These are phyloP conservation scores for Coendou prehensilis DNA, from an alignment of 2,797 vertebrate species.

Conservation along the genomic window DNA sequence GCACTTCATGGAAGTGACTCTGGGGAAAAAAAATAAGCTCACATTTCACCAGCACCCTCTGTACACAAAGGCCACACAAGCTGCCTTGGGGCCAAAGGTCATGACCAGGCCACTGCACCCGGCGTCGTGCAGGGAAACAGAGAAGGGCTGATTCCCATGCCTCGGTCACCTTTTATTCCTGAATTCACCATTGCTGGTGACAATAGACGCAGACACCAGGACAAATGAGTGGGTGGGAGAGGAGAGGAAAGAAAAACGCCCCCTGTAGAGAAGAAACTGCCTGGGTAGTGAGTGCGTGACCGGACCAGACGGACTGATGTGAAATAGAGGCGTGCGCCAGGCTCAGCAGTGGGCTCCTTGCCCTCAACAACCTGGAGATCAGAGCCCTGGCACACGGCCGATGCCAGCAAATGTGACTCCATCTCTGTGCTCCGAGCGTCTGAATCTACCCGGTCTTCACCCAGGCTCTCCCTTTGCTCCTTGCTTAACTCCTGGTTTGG, in stretches of 20 bases:
- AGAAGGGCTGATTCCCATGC: fast-evolving
- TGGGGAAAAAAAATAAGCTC: fast-evolving
- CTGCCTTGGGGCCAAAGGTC: neutral
- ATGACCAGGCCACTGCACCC: fast-evolving
- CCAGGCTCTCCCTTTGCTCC: neutral
- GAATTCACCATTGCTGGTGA: fast-evolving
- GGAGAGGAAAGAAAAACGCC: no score
- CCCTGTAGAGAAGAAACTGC: neutral
- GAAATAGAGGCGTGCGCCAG: fast-evolving
- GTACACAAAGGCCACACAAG: neutral
- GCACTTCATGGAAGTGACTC: neutral
- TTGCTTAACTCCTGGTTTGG: neutral
- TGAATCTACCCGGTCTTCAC: fast-evolving
- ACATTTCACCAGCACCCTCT: fast-evolving
- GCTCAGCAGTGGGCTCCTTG: fast-evolving
- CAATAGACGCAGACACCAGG: neutral
- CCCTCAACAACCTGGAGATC: neutral
- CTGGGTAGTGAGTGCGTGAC: fast-evolving
- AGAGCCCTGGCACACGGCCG: neutral
- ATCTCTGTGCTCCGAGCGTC: neutral
- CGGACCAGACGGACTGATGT: fast-evolving
- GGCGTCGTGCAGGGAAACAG: fast-evolving
- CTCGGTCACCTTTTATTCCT: neutral
- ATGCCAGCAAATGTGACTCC: fast-evolving
- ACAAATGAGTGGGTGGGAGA: fast-evolving